Evolutionary conservation across 2,888 invertebrate genomes (phyloP).

Genomic region (Epiblema foenella): DNA sequence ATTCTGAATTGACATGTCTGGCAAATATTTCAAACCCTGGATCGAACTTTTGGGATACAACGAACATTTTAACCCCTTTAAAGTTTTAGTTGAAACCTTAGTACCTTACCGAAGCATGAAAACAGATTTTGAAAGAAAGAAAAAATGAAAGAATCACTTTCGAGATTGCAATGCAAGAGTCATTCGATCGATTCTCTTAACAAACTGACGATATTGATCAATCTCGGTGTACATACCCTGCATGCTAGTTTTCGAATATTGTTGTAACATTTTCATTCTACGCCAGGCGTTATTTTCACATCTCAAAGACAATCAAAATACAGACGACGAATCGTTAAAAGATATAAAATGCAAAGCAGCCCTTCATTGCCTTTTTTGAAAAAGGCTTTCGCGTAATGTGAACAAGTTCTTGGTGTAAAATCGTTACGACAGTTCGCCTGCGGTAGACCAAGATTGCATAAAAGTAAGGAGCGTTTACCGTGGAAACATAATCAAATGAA

Average conservation of each 20-base stretch:
- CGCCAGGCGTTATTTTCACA: background rate
- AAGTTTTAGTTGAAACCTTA: background rate
- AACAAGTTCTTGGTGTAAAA: slow-evolving; percentile 37
- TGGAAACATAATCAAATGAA: slow-evolving; percentile 80
- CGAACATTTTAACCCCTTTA: background rate
- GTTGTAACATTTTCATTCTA: background rate
- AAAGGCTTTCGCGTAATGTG: slow-evolving; percentile 26
- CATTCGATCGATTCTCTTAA: too few species aligned
- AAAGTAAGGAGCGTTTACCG: slow-evolving; percentile 76
- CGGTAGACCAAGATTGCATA: slow-evolving; percentile 72
- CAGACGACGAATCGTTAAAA: background rate
- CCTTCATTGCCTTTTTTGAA: slow-evolving; percentile 6
- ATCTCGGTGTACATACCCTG: background rate
- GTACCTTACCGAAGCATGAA: too few species aligned
- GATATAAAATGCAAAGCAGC: slow-evolving; percentile 5
- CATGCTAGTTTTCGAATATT: too few species aligned
- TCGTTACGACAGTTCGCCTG: slow-evolving; percentile 60
- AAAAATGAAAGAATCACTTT: too few species aligned
- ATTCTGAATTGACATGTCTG: background rate
- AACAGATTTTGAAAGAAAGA: too few species aligned
- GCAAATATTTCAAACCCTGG: background rate
- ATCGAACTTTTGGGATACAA: background rate
- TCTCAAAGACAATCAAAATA: background rate
- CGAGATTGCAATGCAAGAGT: background rate
- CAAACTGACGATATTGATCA: too few species aligned